A percentile compares a stretch with the other conserved stretches of the same genome.
phyloP scores from a whole-genome alignment of 2,797 vertebrate species.

The Saguinus oedipus region DNA sequence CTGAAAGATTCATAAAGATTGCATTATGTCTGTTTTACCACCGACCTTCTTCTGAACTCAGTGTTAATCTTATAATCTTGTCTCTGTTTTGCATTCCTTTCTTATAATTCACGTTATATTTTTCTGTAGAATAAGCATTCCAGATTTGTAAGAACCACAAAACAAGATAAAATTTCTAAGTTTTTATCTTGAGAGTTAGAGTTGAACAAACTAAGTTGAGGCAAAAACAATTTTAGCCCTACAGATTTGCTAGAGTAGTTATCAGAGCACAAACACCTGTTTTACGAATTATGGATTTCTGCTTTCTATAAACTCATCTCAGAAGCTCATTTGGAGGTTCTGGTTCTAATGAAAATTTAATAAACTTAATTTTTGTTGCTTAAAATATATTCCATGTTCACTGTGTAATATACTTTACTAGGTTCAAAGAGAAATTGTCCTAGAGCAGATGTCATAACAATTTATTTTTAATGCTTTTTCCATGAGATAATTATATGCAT shows the following conservation, averaged over 20 bases:
- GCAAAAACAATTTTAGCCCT: constrained; percentile 46
- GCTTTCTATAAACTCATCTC: constrained; percentile 61
- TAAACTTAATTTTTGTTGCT: constrained; percentile 59
- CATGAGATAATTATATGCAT: constrained; percentile 40
- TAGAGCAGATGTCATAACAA: constrained; percentile 52
- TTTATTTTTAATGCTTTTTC: constrained; percentile 57
- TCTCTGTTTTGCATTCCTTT: constrained; percentile 22
- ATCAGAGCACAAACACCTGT: constrained; percentile 56
- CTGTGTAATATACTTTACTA: not conserved
- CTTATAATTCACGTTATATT: constrained; percentile 38
- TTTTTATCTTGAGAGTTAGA: constrained; percentile 54
- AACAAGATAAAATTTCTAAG: constrained; percentile 27
- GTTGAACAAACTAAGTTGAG: constrained; percentile 36
- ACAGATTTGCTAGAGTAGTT: constrained; percentile 38
- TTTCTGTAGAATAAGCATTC: constrained; percentile 40
- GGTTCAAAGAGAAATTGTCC: constrained; percentile 63
- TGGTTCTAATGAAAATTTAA: constrained; percentile 64
- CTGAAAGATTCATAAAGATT: constrained; percentile 31
- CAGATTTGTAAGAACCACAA: constrained; percentile 53
- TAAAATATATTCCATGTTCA: constrained; percentile 47
- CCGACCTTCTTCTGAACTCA: not conserved
- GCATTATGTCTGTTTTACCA: constrained; percentile 42
- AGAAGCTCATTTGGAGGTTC: constrained; percentile 67
- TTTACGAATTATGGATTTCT: constrained; percentile 68
- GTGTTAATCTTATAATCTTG: not conserved